Conservation (phyloP, 1,140 invertebrate species). For the Chironomus tepperi region DNA sequence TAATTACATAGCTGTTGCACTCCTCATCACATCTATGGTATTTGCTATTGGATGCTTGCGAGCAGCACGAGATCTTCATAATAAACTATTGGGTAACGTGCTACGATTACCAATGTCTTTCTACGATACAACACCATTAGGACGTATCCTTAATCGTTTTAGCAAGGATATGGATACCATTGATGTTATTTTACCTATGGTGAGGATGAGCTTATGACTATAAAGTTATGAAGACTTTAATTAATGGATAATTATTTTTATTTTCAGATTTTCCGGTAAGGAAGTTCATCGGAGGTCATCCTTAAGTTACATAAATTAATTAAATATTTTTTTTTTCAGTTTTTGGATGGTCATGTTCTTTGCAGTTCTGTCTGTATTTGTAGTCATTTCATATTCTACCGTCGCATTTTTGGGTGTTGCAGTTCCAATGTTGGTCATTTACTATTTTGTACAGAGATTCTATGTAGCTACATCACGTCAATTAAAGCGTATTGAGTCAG, state of each 20-base stretch:
- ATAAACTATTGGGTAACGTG: slow-evolving; percentile 55
- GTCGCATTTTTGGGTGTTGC: slow-evolving; percentile 1
- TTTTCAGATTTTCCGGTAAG: too few species aligned
- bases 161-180: slow-evolving; percentile 73
- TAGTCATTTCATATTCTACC: not conserved
- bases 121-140: slow-evolving; percentile 80
- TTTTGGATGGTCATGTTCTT: slow-evolving; percentile 23
- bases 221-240: too few species aligned
- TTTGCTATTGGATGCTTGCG: slow-evolving; percentile 51
- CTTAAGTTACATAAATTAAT: too few species aligned
- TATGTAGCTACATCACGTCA: slow-evolving; percentile 56
- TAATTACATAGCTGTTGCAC: not conserved
- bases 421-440: not conserved
- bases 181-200: slow-evolving; percentile 67
- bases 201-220: not conserved
- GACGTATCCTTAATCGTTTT: slow-evolving; percentile 77
- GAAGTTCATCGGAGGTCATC: too few species aligned
- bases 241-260: too few species aligned
- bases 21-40: not conserved
- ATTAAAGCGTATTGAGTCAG: slow-evolving; percentile 54
- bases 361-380: slow-evolving; percentile 2
- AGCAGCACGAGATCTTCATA: slow-evolving; percentile 59
- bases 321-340: not conserved
- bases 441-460: slow-evolving; percentile 42
- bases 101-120: slow-evolving; percentile 64